Conservation (phyloP, 30 jellyfish, hydroid and myxozoan species). For the Hydractinia symbiolongicarpus region DNA sequence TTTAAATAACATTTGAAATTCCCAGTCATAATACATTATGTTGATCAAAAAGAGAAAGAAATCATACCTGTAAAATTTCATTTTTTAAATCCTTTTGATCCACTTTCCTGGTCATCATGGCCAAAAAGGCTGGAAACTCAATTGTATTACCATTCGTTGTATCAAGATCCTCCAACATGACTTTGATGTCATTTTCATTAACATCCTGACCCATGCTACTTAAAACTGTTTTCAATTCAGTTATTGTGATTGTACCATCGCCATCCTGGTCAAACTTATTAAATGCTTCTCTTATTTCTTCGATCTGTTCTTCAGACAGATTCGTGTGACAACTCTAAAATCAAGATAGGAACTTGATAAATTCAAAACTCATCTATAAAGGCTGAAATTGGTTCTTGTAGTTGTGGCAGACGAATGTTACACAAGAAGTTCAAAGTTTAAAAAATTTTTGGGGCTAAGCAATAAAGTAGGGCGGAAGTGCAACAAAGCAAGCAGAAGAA, state of each 20-base stretch:
- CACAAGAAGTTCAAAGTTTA: too few relatives aligned
- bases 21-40: too few relatives aligned
- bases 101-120: slow-evolving; percentile 24
- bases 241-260: slow-evolving; percentile 72
- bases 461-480: too few relatives aligned
- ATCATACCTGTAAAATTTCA: slow-evolving; percentile 8
- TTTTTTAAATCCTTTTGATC: not conserved
- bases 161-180: slow-evolving; percentile 62
- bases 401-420: too few relatives aligned
- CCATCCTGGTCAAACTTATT: slow-evolving; percentile 78
- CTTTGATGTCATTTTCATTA: slow-evolving; percentile 62
- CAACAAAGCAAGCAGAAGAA: too few relatives aligned
- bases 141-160: slow-evolving; percentile 20
- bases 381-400: too few relatives aligned
- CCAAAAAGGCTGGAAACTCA: slow-evolving; percentile 6
- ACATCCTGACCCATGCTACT: slow-evolving; percentile 67
- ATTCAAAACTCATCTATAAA: not conserved
- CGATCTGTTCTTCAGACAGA: slow-evolving; percentile 19
- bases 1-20: too few relatives aligned
- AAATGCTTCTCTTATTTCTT: slow-evolving; percentile 65
- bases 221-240: slow-evolving; percentile 64
- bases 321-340: slow-evolving; percentile 26
- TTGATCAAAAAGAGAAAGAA: too few relatives aligned
- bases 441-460: too few relatives aligned
- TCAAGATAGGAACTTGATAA: not conserved